Evolutionary conservation across 2,888 invertebrate species (phyloP).

Genomic region (Drosophila fulvimacula): DNA sequence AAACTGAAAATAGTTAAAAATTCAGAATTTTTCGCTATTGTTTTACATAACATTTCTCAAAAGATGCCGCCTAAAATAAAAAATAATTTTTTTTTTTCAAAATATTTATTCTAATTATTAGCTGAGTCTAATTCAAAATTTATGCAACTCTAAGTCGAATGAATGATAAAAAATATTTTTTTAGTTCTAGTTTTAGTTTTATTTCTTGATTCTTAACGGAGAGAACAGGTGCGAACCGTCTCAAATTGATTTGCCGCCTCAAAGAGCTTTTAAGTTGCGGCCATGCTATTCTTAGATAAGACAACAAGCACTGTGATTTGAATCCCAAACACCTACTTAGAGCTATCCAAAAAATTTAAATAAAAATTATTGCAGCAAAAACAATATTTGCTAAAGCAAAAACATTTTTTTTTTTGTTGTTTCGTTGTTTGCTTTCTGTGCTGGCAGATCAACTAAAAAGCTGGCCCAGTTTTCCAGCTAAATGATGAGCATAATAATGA

Average conservation of each 20-base stretch:
- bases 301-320: constrained; percentile 10
- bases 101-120: background rate
- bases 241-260: background rate
- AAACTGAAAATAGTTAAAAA: background rate
- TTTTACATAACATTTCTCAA: background rate
- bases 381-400: constrained; percentile 9
- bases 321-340: background rate
- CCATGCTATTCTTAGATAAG: background rate
- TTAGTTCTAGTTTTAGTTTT: too few relatives aligned
- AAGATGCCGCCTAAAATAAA: too few relatives aligned
- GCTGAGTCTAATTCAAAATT: background rate
- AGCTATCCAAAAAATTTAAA: background rate
- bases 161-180: too few relatives aligned
- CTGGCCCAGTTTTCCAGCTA: constrained; percentile 40
- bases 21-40: background rate
- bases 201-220: too few relatives aligned
- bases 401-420: background rate
- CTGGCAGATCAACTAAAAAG: constrained; percentile 28
- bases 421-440: constrained; percentile 14
- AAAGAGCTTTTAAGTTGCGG: background rate
- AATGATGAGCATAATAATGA: background rate
- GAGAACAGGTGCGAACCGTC: background rate
- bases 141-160: too few relatives aligned
- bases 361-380: constrained; percentile 10
- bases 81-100: too few relatives aligned